Evolutionary conservation across 2,888 invertebrate species (phyloP).

Genomic region (Ceriagrion tenellum): DNA sequence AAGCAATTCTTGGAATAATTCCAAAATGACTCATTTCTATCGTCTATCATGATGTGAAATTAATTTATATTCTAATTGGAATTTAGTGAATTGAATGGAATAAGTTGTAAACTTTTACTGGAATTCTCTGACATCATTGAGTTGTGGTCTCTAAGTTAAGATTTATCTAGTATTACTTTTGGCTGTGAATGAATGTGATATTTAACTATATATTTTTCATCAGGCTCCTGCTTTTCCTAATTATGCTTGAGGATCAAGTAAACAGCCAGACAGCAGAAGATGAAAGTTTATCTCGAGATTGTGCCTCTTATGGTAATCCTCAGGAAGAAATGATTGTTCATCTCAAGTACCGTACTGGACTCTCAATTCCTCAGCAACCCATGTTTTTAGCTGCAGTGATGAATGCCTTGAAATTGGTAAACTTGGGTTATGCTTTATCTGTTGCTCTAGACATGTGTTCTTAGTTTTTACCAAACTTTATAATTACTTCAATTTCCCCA

Average conservation of each 20-base stretch:
- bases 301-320: slow-evolving; percentile 74
- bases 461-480: background rate
- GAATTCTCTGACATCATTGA: no score
- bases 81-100: no score
- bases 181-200: no score
- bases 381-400: slow-evolving; percentile 90
- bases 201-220: background rate
- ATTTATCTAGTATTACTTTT: no score
- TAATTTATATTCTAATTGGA: no score
- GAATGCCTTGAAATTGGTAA: slow-evolving; percentile 84
- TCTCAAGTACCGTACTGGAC: slow-evolving; percentile 83
- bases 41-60: no score
- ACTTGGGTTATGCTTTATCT: background rate
- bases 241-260: slow-evolving; percentile 88
- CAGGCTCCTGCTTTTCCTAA: slow-evolving; percentile 85
- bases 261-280: slow-evolving; percentile 79
- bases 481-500: background rate
- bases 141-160: no score
- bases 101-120: no score
- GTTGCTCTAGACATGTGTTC: background rate
- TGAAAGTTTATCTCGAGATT: slow-evolving; percentile 73
- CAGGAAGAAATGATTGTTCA: slow-evolving; percentile 74
- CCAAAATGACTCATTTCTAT: no score
- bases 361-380: slow-evolving; percentile 87
- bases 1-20: no score